These are phyloP conservation scores for Strix occidentalis DNA, from an alignment of 2,797 vertebrate genomes.

Conservation along the genomic window DNA sequence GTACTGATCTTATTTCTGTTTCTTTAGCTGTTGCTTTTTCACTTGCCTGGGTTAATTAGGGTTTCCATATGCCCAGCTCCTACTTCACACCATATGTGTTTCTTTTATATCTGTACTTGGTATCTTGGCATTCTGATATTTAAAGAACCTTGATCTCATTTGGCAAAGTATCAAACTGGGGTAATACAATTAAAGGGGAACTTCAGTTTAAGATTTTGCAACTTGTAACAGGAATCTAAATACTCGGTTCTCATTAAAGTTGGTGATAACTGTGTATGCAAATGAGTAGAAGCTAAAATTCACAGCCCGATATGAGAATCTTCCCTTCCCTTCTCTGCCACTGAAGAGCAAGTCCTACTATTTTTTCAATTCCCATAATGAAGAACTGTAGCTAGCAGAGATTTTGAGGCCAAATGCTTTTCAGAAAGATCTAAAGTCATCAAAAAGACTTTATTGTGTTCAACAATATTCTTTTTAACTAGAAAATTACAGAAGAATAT, in stretches of 20 bases:
- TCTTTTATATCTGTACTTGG: constrained; percentile 23
- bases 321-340: background rate
- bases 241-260: background rate
- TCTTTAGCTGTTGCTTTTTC: constrained; percentile 51
- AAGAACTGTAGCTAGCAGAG: background rate
- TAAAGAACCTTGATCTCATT: constrained; percentile 21
- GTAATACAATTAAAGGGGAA: background rate
- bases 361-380: background rate
- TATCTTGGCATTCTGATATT: constrained; percentile 7
- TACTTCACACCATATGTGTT: constrained; percentile 25
- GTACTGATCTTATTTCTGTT: constrained; percentile 18
- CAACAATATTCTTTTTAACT: background rate
- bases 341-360: background rate
- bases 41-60: constrained; percentile 36
- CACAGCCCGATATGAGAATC: background rate
- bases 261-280: background rate
- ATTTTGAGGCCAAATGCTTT: background rate
- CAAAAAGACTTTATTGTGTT: background rate
- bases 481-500: background rate
- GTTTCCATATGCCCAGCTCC: constrained; percentile 32
- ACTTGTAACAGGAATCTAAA: background rate
- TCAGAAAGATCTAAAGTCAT: background rate
- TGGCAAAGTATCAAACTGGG: background rate
- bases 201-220: background rate
- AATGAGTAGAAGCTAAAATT: background rate